Conservation (phyloP, 2,888 invertebrate genomes). For the Hyles lineata region DNA sequence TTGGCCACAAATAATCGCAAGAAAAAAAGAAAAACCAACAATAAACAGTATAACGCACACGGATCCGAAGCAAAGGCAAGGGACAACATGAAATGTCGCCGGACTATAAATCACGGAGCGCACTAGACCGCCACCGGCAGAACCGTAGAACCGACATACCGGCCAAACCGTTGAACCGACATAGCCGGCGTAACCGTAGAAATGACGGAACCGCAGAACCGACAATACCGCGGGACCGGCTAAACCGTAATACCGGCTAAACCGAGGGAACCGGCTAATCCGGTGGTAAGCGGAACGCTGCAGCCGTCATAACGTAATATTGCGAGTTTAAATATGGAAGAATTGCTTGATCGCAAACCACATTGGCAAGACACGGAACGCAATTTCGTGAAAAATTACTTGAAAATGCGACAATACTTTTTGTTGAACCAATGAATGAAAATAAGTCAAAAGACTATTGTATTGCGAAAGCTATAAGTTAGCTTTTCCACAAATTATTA, state of each 20-base stretch:
- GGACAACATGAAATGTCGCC: conserved; percentile 40
- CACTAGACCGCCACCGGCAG: conserved; percentile 46
- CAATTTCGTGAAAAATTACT: background rate
- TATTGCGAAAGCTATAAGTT: too few species aligned
- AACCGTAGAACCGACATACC: conserved; percentile 5
- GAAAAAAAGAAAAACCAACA: background rate
- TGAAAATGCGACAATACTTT: background rate
- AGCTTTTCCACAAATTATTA: too few species aligned
- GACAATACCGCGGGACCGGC: conserved; percentile 40
- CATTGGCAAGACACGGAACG: background rate
- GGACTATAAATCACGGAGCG: conserved; percentile 50
- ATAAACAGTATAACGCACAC: conserved; percentile 3
- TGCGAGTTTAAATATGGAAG: background rate
- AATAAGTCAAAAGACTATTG: too few species aligned
- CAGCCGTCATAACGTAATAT: background rate
- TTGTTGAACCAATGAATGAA: too few species aligned
- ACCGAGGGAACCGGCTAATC: background rate
- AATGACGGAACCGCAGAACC: conserved; percentile 35
- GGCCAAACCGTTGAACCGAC: conserved; percentile 39
- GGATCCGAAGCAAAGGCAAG: background rate
- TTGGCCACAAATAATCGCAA: background rate
- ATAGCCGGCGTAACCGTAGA: conserved; percentile 34
- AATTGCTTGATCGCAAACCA: background rate
- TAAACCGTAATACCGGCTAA: background rate
- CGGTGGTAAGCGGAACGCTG: background rate